phyloP scores from a whole-genome alignment of 1,140 invertebrate species.

The Acromyrmex charruanus region DNA sequence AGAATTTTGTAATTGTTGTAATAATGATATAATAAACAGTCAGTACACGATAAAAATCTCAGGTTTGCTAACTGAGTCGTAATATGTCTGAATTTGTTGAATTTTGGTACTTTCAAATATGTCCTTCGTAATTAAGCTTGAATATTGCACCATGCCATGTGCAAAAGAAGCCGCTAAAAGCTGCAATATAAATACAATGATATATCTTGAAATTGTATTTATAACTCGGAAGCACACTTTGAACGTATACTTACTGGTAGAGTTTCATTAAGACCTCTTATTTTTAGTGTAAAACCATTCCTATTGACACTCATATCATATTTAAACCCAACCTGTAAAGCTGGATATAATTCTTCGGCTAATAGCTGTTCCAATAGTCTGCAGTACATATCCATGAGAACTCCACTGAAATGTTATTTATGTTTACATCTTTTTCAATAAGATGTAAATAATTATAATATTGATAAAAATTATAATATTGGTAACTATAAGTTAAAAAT shows the following conservation, averaged over 20 bases:
- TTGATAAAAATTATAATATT: not conserved
- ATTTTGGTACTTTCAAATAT: constrained; percentile 91
- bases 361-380: constrained; percentile 88
- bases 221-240: not conserved
- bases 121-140: constrained; percentile 85
- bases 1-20: constrained; percentile 5
- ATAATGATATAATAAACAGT: constrained; percentile 53
- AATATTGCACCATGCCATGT: constrained; percentile 88
- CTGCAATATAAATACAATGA: constrained; percentile 80
- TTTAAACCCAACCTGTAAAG: constrained; percentile 90
- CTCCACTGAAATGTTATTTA: constrained; percentile 85
- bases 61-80: constrained; percentile 91
- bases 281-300: constrained; percentile 89
- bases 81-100: constrained; percentile 89
- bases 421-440: not conserved
- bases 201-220: not conserved
- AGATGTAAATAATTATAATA: too few species aligned
- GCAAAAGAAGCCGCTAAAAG: constrained; percentile 89
- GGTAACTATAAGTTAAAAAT: not conserved
- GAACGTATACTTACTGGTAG: constrained; percentile 87
- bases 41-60: constrained; percentile 89
- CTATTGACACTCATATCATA: constrained; percentile 85
- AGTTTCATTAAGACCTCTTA: constrained; percentile 93
- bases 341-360: constrained; percentile 92
- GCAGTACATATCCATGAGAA: constrained; percentile 89